Evolutionary conservation across 2,113 vertebrate genomes (phyloP).

Genomic region (Sarotherodon lohbergeri): DNA sequence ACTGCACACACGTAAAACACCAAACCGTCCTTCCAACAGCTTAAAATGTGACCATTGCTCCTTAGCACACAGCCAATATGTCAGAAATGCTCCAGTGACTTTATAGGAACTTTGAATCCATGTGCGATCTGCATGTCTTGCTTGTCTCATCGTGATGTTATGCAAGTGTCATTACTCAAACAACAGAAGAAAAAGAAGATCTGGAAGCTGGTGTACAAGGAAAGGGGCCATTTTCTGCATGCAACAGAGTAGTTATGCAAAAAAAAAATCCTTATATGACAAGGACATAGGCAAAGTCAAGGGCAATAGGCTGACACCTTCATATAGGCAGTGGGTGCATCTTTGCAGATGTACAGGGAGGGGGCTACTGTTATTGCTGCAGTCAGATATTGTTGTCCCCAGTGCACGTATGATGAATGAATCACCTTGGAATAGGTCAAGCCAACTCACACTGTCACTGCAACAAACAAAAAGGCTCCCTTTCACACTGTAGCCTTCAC

Average conservation of each 20-base stretch:
- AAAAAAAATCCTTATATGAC: constrained; percentile 20
- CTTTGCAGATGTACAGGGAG: background rate
- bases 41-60: background rate
- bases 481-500: background rate
- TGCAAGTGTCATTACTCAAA: constrained; percentile 19
- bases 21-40: background rate
- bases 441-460: background rate
- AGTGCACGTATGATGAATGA: constrained; percentile 54
- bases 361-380: constrained; percentile 37
- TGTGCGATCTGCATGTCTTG: constrained; percentile 5
- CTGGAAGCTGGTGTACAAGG: background rate
- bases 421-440: constrained; percentile 66
- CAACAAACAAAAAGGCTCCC: constrained; percentile 11
- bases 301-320: constrained; percentile 50
- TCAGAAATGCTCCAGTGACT: background rate
- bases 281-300: constrained; percentile 46
- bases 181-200: background rate
- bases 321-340: background rate
- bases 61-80: background rate
- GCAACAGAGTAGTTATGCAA: constrained; percentile 46
- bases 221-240: constrained; percentile 8
- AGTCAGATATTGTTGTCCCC: constrained; percentile 45
- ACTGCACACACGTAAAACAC: background rate
- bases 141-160: constrained; percentile 45
- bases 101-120: constrained; percentile 3